phyloP scores from a whole-genome alignment of 2,113 vertebrate genomes.

The Toxotes chatareus region DNA sequence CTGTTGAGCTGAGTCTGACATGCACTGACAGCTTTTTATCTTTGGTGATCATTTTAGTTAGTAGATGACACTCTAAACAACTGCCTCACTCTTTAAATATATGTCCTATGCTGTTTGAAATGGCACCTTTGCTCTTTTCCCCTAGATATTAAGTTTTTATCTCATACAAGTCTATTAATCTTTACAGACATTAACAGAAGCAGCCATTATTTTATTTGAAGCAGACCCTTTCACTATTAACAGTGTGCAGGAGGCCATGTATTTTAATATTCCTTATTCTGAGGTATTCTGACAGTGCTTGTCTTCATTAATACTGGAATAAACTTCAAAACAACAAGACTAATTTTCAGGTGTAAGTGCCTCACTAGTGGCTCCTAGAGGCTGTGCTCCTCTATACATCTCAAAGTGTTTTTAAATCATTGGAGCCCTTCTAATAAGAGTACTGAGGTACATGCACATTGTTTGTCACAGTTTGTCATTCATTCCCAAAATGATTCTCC shows the following conservation, averaged over 20 bases:
- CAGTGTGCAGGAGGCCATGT: not conserved
- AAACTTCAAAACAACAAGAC: not conserved
- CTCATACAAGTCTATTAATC: not conserved
- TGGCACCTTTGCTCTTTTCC: not conserved
- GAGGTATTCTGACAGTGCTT: not conserved
- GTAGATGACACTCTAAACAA: constrained; percentile 39
- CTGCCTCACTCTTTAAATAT: not conserved
- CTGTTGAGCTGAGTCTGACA: constrained; percentile 11
- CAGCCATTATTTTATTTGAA: not conserved
- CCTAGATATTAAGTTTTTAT: not conserved
- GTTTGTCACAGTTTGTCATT: not conserved
- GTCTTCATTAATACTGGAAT: not conserved
- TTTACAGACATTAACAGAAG: not conserved
- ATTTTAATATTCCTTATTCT: not conserved
- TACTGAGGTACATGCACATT: not conserved
- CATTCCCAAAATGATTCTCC: not conserved
- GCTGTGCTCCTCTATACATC: not conserved
- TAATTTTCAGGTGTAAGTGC: not conserved
- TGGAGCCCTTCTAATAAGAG: not conserved
- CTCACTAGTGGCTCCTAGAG: not conserved
- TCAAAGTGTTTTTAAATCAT: not conserved
- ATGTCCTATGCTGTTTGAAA: not conserved
- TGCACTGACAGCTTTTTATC: constrained; percentile 14
- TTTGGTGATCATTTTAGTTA: constrained; percentile 27
- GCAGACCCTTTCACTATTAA: not conserved